Conservation (phyloP, 2,797 vertebrate genomes). For the Syndactyla subalaris region DNA sequence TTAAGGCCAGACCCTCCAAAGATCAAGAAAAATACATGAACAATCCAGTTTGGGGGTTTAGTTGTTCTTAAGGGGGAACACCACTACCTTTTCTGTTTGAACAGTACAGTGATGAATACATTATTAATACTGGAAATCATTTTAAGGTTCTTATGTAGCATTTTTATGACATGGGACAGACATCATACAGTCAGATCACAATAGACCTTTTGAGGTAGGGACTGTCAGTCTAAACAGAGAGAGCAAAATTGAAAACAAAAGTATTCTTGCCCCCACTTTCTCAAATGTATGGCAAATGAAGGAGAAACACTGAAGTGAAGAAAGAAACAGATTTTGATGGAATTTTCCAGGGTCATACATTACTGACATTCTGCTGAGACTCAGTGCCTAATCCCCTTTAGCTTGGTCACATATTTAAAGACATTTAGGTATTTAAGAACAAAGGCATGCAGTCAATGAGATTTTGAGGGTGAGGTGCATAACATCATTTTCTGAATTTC, state of each 20-base stretch:
- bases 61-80: neutral
- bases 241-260: neutral
- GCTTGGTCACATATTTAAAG: neutral
- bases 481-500: neutral
- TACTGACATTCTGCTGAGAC: neutral
- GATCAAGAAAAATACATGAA: neutral
- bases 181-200: neutral
- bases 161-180: neutral
- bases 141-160: neutral
- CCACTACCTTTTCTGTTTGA: neutral
- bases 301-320: neutral
- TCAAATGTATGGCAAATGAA: slow-evolving; percentile 18
- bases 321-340: neutral
- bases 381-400: neutral
- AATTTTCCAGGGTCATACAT: neutral
- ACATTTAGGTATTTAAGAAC: neutral
- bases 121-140: neutral
- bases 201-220: neutral
- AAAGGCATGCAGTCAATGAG: neutral
- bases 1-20: neutral
- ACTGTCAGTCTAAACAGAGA: neutral
- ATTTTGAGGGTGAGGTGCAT: neutral
- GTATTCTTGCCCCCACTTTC: neutral
- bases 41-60: neutral
- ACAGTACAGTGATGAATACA: neutral